Evolutionary conservation across 2,888 invertebrate genomes (phyloP).

Genomic region (Drosophila subquinaria): DNA sequence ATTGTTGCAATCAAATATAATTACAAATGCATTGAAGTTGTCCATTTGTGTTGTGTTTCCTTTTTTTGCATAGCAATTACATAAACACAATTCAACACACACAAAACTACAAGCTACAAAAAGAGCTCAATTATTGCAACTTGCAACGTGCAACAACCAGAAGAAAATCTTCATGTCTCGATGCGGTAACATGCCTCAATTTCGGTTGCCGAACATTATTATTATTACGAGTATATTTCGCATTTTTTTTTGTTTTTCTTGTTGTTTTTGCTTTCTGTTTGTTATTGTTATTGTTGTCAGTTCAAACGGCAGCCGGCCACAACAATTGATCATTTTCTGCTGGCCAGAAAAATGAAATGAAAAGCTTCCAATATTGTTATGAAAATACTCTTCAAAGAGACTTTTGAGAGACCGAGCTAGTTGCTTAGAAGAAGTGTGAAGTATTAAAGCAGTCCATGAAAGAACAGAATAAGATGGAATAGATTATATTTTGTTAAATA

Average conservation of each 20-base stretch:
- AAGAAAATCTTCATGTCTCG: constrained; percentile 57
- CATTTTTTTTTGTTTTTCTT: constrained; percentile 51
- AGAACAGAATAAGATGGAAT: too few species aligned
- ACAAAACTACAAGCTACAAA: constrained; percentile 36
- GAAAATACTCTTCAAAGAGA: constrained; percentile 48
- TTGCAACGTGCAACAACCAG: constrained; percentile 67
- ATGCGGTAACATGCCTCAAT: constrained; percentile 78
- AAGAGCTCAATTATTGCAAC: constrained; percentile 69
- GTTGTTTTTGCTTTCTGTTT: neutral
- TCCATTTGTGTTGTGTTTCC: constrained; percentile 69
- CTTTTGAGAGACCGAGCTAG: too few species aligned
- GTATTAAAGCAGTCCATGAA: too few species aligned
- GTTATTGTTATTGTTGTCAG: constrained; percentile 6
- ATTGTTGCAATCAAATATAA: constrained; percentile 78
- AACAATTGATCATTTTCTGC: constrained; percentile 66
- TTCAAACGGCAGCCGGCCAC: constrained; percentile 28
- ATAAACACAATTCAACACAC: constrained; percentile 52
- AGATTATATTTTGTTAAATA: too few species aligned
- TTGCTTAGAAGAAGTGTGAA: neutral
- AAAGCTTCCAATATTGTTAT: constrained; percentile 34
- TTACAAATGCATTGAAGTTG: constrained; percentile 70
- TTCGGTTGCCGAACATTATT: constrained; percentile 73
- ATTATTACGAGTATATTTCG: constrained; percentile 68
- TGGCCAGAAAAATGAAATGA: constrained; percentile 39
- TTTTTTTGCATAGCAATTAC: constrained; percentile 77